phyloP scores from a whole-genome alignment of 1,140 invertebrate species.

The Drosophila rufa region DNA sequence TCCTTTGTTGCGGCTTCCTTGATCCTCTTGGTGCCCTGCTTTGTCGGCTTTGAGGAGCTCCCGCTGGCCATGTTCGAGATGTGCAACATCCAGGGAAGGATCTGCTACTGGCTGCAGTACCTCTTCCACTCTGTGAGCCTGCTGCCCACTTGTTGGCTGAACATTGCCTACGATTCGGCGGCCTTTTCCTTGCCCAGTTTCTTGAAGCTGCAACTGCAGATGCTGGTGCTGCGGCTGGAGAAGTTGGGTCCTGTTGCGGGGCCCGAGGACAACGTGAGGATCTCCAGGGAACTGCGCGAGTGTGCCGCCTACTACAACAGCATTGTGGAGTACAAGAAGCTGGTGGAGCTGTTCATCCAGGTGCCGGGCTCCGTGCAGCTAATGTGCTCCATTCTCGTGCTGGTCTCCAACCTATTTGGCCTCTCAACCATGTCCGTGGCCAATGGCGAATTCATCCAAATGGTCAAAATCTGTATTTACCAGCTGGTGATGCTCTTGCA shows the following conservation, averaged over 20 bases:
- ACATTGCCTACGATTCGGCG: slow-evolving; percentile 73
- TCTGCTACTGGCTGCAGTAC: slow-evolving; percentile 51
- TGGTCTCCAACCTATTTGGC: slow-evolving; percentile 73
- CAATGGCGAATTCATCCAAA: slow-evolving; percentile 24
- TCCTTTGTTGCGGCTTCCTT: slow-evolving; percentile 40
- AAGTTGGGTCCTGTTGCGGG: slow-evolving; percentile 25
- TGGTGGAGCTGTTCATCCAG: slow-evolving; percentile 61
- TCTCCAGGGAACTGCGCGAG: slow-evolving; percentile 45
- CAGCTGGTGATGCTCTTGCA: slow-evolving; percentile 72
- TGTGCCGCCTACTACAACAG: slow-evolving; percentile 54
- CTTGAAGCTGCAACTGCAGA: slow-evolving; percentile 55
- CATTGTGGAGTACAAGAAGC: slow-evolving; percentile 52
- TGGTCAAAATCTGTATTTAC: slow-evolving; percentile 63
- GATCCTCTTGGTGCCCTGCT: slow-evolving; percentile 37
- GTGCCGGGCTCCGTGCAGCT: slow-evolving; percentile 67
- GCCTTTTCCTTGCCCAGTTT: slow-evolving; percentile 52
- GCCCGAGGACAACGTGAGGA: slow-evolving; percentile 15
- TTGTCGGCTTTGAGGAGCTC: slow-evolving; percentile 31
- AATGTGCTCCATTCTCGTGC: slow-evolving; percentile 68
- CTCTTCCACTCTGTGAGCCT: slow-evolving; percentile 56
- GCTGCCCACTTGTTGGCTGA: slow-evolving; percentile 60
- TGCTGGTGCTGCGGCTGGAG: slow-evolving; percentile 56
- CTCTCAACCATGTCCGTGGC: slow-evolving; percentile 57
- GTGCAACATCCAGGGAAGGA: slow-evolving; percentile 24
- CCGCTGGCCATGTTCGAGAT: slow-evolving; percentile 65